Base-by-base conservation (phyloP, 1,140 invertebrate genomes). In the Sipha flava region DNA sequence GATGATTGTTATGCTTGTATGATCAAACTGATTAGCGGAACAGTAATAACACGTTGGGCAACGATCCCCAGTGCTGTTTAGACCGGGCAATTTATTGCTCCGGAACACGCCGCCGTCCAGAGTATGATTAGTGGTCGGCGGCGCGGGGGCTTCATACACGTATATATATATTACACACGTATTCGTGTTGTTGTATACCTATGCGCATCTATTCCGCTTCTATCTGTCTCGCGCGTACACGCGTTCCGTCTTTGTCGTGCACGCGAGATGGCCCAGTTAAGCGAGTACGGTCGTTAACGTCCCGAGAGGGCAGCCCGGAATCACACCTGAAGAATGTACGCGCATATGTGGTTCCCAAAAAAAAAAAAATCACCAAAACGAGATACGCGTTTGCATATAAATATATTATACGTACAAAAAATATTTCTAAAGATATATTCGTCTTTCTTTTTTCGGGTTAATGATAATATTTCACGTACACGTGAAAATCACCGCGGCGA, bases 61-160 rank as follows among this genome's bases (percentile, higher is more conserved):
- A 59, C 73, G 52, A 77, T 59, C 52, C 52, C 52, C 34, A 21
- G 52, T n/a, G 73, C 73, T 77, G 73, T 77, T 77, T 77, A 77
- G 73, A 77, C 73, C 73, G 73, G 73, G 73, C 73, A 77, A 77
- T 77, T 77, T 77, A 77, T 77, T 77, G 73, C 73, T 77, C 70
- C 49, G 70, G 70, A 75, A 75, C 70, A 54, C 70, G 34, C 73
- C 49, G 73, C 52, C 47, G 73, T 47, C 73, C 34, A 21, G 70
- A 75, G 52, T 77, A 59, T 77, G 73, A 77, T 77, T 77, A 77
- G 73, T 26, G 52, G 73, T 54, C 34, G 70, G 40, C 40, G 66
- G 40, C 23, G 26, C 45, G n/a, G 73, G 34, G 23, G 21, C 31
- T 26, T 23, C 14, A 10, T 64, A 7, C 29, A 54, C 21, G 9